Percentiles rank a stretch among this genome's conserved stretches.
phyloP scores from a whole-genome alignment of 2,113 vertebrate species.

The Paedocypris sp. region DNA sequence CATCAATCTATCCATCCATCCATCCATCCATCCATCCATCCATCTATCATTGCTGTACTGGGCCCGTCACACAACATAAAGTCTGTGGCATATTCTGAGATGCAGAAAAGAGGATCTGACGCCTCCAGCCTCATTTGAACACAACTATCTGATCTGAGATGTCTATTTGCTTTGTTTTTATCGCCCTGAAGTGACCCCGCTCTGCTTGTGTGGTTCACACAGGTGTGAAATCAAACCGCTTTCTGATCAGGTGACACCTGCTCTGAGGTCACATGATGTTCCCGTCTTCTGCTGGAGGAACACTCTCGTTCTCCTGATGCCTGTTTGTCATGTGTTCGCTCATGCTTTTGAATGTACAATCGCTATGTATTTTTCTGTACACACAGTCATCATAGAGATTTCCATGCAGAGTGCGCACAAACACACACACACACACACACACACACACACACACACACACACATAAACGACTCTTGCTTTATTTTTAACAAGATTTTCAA shows the following conservation, averaged over 20 bases:
- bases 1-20: no score
- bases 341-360: no score
- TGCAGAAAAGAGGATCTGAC: background rate
- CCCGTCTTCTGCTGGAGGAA: background rate
- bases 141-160: background rate
- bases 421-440: no score
- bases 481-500: no score
- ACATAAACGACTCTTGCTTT: no score
- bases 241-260: background rate
- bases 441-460: no score
- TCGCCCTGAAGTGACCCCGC: background rate
- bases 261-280: background rate
- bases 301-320: background rate
- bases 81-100: background rate
- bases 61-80: background rate
- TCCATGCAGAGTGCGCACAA: no score
- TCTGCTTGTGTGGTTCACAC: background rate
- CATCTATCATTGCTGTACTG: no score
- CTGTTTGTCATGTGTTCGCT: background rate
- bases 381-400: no score
- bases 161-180: background rate
- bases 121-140: no score
- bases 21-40: no score
- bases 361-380: no score
- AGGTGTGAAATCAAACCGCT: background rate